Evolutionary conservation across 2,113 vertebrate species (phyloP).

Genomic region (Dromiciops gliroides): DNA sequence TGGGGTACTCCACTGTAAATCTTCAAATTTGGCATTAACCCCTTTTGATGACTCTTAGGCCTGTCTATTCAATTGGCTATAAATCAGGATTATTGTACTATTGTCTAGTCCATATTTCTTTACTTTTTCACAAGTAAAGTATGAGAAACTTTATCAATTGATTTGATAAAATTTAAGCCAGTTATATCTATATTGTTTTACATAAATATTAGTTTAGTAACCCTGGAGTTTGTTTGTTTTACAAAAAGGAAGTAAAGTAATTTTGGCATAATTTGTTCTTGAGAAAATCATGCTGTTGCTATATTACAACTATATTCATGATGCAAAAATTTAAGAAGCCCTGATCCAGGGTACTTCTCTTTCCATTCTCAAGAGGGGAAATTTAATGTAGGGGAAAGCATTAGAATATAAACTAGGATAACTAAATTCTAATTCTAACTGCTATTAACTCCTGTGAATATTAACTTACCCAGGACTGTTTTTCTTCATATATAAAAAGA

Average conservation of each 20-base stretch:
- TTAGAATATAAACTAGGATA: neutral
- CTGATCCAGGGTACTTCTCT: neutral
- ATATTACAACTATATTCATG: neutral
- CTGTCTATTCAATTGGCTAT: neutral
- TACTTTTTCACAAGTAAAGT: neutral
- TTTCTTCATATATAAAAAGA: neutral
- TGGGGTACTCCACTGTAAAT: neutral
- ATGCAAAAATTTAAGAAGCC: too few species aligned
- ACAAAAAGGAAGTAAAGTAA: neutral
- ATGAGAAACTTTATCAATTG: neutral
- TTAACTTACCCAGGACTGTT: neutral
- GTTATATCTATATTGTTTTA: neutral
- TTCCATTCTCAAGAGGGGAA: neutral
- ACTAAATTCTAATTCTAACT: neutral
- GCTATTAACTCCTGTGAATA: neutral
- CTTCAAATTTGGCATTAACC: neutral
- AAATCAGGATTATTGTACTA: neutral
- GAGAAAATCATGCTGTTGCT: neutral
- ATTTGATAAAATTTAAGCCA: neutral
- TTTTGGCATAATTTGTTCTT: neutral
- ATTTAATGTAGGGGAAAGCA: neutral
- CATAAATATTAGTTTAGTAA: neutral
- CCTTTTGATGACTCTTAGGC: neutral
- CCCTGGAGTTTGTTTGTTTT: too few species aligned
- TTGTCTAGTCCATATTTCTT: neutral